Base-by-base conservation (phyloP, 2,797 vertebrate species). In the Danio choprae region DNA sequence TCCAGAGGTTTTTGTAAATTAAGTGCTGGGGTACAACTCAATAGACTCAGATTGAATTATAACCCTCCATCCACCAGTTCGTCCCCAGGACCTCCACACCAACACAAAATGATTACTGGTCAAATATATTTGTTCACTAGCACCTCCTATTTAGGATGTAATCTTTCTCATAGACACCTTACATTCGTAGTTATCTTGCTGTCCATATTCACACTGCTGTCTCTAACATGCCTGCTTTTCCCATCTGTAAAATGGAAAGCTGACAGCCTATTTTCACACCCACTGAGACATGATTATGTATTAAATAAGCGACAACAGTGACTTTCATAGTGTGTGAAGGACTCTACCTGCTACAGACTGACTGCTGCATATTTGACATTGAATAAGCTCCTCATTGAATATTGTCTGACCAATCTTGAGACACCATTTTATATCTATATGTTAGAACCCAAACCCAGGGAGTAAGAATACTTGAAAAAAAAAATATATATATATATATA, bases 11-110 rank as follows among this genome's bases (percentile, higher is more conserved):
- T 81, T 85, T 86, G 59, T 48, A 77, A 77, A 84, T 83, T 81
- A 90, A 93, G 89, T 87, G 88, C 90, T 79, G 71, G 90, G 89
- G 89, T 83, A 83, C 94, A 94, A 92, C 92, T 87, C 91, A 95
- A 95, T 92, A 92, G 94, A 91, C 94, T 93, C 91, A 90, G 91
- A 93, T 74, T 87, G 94, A 93, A 89, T 89, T 87, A 87, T 88
- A 90, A 81, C 86, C 20, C 46, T 88, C 55, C 74, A 38, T 74
- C 80, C 53, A 75, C 40, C 36, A 83, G 55, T 62, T 50, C 73
- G 80, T 73, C 80, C 81, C 87, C 88, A 74, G 86, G 85, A 87
- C 89, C 83, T 89, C 89, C 80, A 86, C 88, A 90, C 81, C 79
- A 84, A 85, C 90, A 86, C 88, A 86, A 68, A 86, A 89, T 86